Percentiles rank a stretch among this genome's conserved stretches.
Conservation (phyloP, 2,797 vertebrate species). For the Alca torda region DNA sequence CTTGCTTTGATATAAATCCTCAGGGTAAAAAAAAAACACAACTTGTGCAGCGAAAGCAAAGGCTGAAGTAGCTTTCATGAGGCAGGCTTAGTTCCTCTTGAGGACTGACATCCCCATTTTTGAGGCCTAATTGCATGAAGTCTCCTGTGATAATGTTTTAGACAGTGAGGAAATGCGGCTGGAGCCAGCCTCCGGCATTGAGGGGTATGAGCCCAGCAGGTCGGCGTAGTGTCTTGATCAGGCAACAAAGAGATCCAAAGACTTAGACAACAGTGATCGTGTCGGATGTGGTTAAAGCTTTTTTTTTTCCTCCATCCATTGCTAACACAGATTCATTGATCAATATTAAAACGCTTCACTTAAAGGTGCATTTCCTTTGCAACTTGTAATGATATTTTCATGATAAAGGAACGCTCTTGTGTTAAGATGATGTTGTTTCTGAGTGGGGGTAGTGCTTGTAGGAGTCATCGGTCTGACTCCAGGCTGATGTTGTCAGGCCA, state of each 20-base stretch:
- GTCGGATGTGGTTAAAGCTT: background rate
- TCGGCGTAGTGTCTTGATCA: background rate
- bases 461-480: background rate
- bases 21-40: background rate
- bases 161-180: background rate
- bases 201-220: background rate
- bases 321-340: background rate
- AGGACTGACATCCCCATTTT: constrained; percentile 37
- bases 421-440: background rate
- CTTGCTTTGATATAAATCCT: constrained; percentile 48
- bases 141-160: constrained; percentile 27
- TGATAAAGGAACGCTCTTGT: background rate
- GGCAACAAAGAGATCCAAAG: constrained; percentile 24
- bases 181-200: background rate
- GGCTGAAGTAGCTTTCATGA: constrained; percentile 45
- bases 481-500: background rate
- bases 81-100: constrained; percentile 4
- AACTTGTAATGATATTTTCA: background rate
- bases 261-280: background rate
- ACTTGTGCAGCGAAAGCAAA: background rate
- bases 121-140: constrained; percentile 35
- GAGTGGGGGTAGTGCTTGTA: rapidly evolving
- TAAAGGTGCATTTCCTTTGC: background rate
- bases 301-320: background rate
- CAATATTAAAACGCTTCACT: background rate